Evolutionary conservation across 2,888 invertebrate species (phyloP), one percentile per base, ranked within the genome.

Genomic region (Epirrita christyi): DNA sequence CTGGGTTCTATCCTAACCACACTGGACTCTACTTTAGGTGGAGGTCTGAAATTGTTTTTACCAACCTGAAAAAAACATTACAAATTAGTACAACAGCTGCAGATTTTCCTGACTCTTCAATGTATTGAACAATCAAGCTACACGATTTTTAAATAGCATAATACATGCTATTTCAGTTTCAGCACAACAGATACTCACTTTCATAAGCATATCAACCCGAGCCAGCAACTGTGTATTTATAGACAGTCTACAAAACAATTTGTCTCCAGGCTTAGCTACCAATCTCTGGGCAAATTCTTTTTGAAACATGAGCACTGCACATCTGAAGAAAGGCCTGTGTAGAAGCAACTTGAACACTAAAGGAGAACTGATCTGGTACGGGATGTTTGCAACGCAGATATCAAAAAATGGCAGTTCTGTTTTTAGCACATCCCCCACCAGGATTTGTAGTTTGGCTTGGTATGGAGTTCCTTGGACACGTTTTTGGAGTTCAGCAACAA

Each of bases 231-330:
- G 99, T 29, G 98, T 98, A 78, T 99, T 99, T 47, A 99, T 96
- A 51, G 99, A 99, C 29, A 99, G 89, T 52, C 99, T 94, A 81
- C 99, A 99, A 80, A 98, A 99, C 8, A 98, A 88, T 88, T 99
- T 99, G 76, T 99, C 99, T 1, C 99, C 99, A 10, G 99, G 98
- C 83, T 98, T 97, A 0, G 99, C 99, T 1, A 98, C 97, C 51
- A 99, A 92, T 78, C 99, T 93, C 76, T 99, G 97, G 1, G 99
- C 99, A 93, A 99, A 99, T 92, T 99, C 99, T 74, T 97, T 94
- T 92, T 99, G 99, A 80, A 99, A 99, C 99, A 99, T 99, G 8
- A 99, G 93, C 4, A 99, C 95, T 13, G 99, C 99, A 93, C 98
- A 99, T 67, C 99, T 94, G 76, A 95, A 96, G 77, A 95, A 94